Evolutionary conservation across 2,113 vertebrate genomes (phyloP), one percentile per base, ranked within the genome.

Genomic region (Corvus moneduloides): DNA sequence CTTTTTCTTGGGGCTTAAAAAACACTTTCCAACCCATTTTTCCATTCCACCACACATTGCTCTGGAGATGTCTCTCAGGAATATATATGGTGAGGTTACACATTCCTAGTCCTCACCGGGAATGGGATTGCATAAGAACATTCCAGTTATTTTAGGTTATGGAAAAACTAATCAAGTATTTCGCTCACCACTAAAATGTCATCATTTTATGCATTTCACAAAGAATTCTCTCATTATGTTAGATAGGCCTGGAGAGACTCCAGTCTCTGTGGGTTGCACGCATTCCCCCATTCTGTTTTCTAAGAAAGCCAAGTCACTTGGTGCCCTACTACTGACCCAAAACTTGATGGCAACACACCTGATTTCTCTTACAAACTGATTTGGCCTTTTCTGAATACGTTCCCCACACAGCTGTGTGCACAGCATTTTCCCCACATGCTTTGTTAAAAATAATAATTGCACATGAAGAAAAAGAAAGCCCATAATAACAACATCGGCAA

Each of bases 231-330:
- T 89, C 93, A 90, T 94, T 95, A 92, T 59, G 22, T 88, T 96
- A 80, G 95, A 93, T 83, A 86, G 87, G 66, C 72, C 91, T 97
- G 96, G 96, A 96, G 71, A 87, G 61, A 89, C 85, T 96, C 96
- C 96, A 97, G 90, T 76, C 93, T 90, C 93, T 90, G 90, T 86
- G 82, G 81, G 91, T 84, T 96, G 72, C 80, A 89, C 0, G 0
- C 85, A 94, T 88, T 94, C 49, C 64, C 74, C 24, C 16, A 11
- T 85, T 89, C 54, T 75, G 39, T 77, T 89, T 86, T 75, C 54
- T 13, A 69, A 83, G 78, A 95, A 93, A 94, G 37, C 35, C 58
- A 92, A 88, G 59, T 68, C 55, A 37, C 52, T 94, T 26, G 74
- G 75, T 89, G 88, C 79, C 84, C 89, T 80, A 62, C 81, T 93